Evolutionary conservation across 1,140 invertebrate genomes (phyloP).

Genomic region (Drosophila repletoides): DNA sequence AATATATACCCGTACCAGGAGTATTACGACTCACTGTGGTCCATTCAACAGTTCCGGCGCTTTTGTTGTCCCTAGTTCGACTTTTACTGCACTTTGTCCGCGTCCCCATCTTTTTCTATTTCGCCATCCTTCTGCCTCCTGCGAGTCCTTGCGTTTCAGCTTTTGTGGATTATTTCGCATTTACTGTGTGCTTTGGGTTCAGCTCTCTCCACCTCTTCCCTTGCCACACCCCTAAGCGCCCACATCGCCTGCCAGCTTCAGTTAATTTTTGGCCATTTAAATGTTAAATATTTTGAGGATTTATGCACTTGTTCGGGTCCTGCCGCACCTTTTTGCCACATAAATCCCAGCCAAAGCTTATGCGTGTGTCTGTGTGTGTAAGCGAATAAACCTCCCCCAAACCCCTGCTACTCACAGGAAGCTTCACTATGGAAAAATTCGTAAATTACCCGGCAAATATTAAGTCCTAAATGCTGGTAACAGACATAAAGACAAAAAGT

Average conservation of each 20-base stretch:
- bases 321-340: constrained; percentile 5
- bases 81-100: constrained; percentile 60
- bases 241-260: constrained; percentile 31
- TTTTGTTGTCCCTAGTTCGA: constrained; percentile 70
- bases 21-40: constrained; percentile 14
- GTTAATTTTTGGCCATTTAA: constrained; percentile 70
- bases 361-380: neutral
- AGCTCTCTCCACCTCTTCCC: neutral
- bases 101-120: neutral
- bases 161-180: constrained; percentile 67
- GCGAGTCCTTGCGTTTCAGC: constrained; percentile 16
- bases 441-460: too few species aligned
- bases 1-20: constrained; percentile 27
- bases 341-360: constrained; percentile 5
- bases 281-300: constrained; percentile 70
- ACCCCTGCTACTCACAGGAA: too few species aligned
- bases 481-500: too few species aligned
- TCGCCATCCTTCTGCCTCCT: neutral
- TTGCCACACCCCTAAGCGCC: neutral
- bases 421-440: too few species aligned
- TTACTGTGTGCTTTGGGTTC: constrained; percentile 39
- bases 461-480: too few species aligned
- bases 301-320: constrained; percentile 39
- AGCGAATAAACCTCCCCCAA: neutral
- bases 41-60: constrained; percentile 54